A percentile compares a stretch with the other conserved stretches of the same genome.
These are phyloP conservation scores for Slavum lentiscoides DNA, from an alignment of 2,888 invertebrate species.

Conservation along the genomic window DNA sequence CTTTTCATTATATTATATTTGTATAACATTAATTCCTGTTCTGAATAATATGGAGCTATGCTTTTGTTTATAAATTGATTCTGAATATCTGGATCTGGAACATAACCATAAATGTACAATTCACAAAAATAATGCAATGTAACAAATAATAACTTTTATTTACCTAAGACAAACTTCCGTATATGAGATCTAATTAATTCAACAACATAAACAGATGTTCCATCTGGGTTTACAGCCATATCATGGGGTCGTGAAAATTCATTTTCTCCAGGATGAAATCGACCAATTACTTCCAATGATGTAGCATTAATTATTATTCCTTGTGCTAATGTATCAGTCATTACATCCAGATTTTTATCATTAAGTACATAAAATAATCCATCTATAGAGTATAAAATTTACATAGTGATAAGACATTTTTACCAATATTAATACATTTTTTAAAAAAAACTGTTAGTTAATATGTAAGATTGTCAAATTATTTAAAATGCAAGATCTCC, in stretches of 20 bases:
- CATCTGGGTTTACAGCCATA: constrained; percentile 49
- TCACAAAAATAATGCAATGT: not conserved
- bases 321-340: constrained; percentile 21
- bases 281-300: constrained; percentile 30
- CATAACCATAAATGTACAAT: not conserved
- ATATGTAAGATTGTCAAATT: not conserved
- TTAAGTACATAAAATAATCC: constrained; percentile 47
- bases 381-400: constrained; percentile 13
- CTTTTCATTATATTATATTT: constrained; percentile 11
- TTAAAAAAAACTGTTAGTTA: no score
- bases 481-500: not conserved
- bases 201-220: constrained; percentile 44
- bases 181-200: constrained; percentile 43
- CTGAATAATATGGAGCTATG: not conserved
- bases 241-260: constrained; percentile 46
- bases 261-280: constrained; percentile 34
- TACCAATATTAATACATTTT: not conserved
- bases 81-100: constrained; percentile 28
- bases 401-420: not conserved
- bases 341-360: constrained; percentile 27
- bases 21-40: constrained; percentile 7
- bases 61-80: constrained; percentile 11
- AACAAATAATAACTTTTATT: not conserved
- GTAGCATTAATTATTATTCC: constrained; percentile 43
- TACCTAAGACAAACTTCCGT: constrained; percentile 45